Conservation (phyloP, 2,888 invertebrate species). For the Lamproptera curius region DNA sequence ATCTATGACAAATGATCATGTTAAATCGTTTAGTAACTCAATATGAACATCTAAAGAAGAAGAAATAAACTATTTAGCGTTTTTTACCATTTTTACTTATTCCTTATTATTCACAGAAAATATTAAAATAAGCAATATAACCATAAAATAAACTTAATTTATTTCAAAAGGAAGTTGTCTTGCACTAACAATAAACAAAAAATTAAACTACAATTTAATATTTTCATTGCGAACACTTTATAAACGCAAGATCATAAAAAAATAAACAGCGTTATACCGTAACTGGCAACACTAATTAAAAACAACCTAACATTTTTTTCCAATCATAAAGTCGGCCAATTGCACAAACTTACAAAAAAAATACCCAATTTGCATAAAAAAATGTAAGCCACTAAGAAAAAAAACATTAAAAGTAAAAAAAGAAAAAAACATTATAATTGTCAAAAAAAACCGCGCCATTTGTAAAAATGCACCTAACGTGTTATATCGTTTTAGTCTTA, state of each 20-base stretch:
- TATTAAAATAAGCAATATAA: too few relatives aligned
- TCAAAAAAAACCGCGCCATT: not conserved
- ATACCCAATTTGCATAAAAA: not conserved
- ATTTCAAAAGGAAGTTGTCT: not conserved
- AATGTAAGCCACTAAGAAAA: not conserved
- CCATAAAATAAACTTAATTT: too few relatives aligned
- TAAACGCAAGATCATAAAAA: not conserved
- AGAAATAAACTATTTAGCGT: too few relatives aligned
- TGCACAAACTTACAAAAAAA: not conserved
- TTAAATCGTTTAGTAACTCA: too few relatives aligned
- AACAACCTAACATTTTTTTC: not conserved
- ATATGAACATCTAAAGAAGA: not conserved
- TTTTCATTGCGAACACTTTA: too few relatives aligned
- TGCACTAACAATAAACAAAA: too few relatives aligned
- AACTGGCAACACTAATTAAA: not conserved
- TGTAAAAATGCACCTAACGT: constrained; percentile 9
- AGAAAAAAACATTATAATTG: not conserved
- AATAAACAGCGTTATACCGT: not conserved
- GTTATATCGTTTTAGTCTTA: not conserved
- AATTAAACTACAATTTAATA: too few relatives aligned
- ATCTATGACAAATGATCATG: too few relatives aligned
- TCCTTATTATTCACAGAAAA: too few relatives aligned
- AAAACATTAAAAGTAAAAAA: constrained; percentile 6
- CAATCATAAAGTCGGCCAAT: not conserved
- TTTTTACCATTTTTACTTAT: too few relatives aligned